Evolutionary conservation across 2,113 vertebrate species (phyloP), one percentile per base, ranked within the genome.

Genomic region (Thamnaconus septentrionalis): DNA sequence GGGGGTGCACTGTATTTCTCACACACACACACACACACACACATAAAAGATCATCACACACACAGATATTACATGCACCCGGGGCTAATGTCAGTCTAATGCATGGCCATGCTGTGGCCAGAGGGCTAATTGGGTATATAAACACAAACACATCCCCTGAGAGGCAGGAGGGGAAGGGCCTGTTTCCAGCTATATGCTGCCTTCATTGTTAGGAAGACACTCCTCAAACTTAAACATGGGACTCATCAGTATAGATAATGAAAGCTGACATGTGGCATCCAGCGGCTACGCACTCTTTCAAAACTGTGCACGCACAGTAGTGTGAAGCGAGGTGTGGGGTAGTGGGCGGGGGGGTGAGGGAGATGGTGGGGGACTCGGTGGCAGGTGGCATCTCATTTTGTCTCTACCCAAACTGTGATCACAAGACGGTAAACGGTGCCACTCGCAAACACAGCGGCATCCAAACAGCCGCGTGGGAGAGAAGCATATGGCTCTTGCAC

Each of bases 91-190:
- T 84, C 85, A 80, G 73, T 80, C 82, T 90, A 88, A 86, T 88
- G 87, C 84, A 85, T 85, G 85, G 76, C 85, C 81, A 70, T 79
- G 81, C 81, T 87, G 82, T 88, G 88, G 85, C 91, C 81, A 73
- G 66, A 84, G 85, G 90, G 88, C 87, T 92, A 91, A 91, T 92
- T 91, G 87, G 86, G 81, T 88, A 87, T 86, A 89, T 90, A 88
- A 91, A 90, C 88, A 90, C 84, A 89, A 90, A 86, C 88, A 89
- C 55, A 79, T 91, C 88, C 91, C 90, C 51, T 69, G 89, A 90
- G 87, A 87, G 86, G 41, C 7, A 41, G 71, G 42, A 67, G 69
- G 57, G 64, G 60, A 78, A 66, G 67, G 80, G 61, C 76, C 67
- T 42, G 64, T 81, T 85, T 84, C 81, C 46, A 74, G 57, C 48